These are phyloP conservation scores for Clinocottus analis DNA, from an alignment of 2,113 vertebrate species.

Conservation along the genomic window DNA sequence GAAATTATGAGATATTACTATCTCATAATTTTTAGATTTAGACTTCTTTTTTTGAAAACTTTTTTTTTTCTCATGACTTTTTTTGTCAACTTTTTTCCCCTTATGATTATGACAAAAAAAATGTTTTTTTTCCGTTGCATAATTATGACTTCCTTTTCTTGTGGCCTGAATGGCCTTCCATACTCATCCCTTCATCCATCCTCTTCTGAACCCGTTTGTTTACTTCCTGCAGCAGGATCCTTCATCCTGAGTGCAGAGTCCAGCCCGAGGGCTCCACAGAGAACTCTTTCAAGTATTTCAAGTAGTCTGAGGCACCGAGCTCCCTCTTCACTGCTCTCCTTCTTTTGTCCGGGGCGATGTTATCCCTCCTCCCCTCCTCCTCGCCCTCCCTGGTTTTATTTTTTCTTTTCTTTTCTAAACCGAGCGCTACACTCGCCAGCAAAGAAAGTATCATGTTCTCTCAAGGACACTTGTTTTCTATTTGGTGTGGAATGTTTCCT, in stretches of 20 bases:
- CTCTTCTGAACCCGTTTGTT: slow-evolving; percentile 64
- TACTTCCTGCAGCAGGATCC: slow-evolving; percentile 67
- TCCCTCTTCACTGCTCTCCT: slow-evolving; percentile 33
- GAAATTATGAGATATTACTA: too few species aligned
- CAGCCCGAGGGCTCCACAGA: slow-evolving; percentile 40
- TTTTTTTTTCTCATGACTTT: too few species aligned
- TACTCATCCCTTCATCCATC: slow-evolving; percentile 27
- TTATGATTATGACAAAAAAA: too few species aligned
- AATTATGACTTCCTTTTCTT: too few species aligned
- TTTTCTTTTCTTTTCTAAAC: not conserved
- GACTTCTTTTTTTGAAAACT: too few species aligned
- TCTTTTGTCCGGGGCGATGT: slow-evolving; percentile 29
- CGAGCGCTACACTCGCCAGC: not conserved
- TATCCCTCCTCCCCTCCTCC: not conserved
- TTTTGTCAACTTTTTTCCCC: too few species aligned
- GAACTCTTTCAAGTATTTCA: slow-evolving; percentile 61
- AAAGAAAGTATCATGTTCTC: slow-evolving; percentile 24
- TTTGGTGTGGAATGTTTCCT: slow-evolving; percentile 52
- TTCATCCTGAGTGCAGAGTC: slow-evolving; percentile 56
- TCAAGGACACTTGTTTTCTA: slow-evolving; percentile 61
- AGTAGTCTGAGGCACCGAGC: slow-evolving; percentile 37
- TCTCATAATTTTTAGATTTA: too few species aligned
- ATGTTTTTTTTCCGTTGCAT: too few species aligned
- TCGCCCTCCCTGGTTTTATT: not conserved
- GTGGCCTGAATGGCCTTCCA: too few species aligned